These are phyloP conservation scores for Nyleta sp. DNA, from an alignment of 2,888 invertebrate species.

Conservation along the genomic window DNA sequence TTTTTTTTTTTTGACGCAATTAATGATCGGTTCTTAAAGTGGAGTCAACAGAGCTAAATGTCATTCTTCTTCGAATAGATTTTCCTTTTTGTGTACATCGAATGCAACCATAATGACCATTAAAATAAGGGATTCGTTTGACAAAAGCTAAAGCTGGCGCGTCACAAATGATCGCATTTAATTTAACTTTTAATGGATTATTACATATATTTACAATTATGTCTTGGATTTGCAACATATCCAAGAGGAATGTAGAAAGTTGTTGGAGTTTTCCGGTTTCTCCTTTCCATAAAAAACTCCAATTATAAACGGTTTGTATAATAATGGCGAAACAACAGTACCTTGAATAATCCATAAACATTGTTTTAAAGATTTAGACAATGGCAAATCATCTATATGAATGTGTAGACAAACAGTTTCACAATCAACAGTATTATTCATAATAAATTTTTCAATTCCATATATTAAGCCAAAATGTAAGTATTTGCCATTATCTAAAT, in stretches of 20 bases:
- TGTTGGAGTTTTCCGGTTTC: not conserved
- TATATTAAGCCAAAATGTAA: conserved; percentile 20
- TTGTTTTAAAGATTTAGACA: not conserved
- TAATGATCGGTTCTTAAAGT: too few relatives aligned
- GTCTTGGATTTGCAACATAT: not conserved
- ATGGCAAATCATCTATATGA: not conserved
- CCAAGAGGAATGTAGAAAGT: not conserved
- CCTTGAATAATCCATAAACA: not conserved
- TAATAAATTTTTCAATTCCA: not conserved
- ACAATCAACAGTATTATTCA: not conserved
- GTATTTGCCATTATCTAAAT: conserved; percentile 17
- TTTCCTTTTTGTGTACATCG: too few relatives aligned
- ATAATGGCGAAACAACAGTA: not conserved
- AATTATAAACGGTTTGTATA: not conserved
- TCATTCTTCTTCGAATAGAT: too few relatives aligned
- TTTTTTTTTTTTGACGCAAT: not conserved
- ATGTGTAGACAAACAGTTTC: not conserved
- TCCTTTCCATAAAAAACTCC: conserved; percentile 2
- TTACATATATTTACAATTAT: not conserved
- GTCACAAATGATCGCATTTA: not conserved
- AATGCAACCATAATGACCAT: too few relatives aligned
- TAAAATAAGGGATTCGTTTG: conserved; percentile 12
- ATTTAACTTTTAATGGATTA: not conserved
- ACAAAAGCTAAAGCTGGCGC: too few relatives aligned
- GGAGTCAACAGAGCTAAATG: too few relatives aligned